phyloP scores from a whole-genome alignment of 1,140 invertebrate genomes.

The Ips typographus region DNA sequence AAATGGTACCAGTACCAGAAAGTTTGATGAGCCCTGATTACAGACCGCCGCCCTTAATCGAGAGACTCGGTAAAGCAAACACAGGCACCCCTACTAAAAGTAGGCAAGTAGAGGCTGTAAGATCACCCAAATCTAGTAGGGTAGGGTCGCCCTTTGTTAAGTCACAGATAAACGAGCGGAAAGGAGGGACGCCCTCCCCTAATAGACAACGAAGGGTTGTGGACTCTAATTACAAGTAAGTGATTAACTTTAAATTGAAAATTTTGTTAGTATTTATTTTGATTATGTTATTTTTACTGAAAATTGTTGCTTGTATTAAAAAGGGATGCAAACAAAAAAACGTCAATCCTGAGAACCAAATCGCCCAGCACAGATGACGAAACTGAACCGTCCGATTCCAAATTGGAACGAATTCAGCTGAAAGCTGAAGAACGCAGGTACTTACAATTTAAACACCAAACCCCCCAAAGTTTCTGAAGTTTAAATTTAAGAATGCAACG shows the following conservation, averaged over 20 bases:
- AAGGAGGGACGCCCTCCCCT: constrained; percentile 38
- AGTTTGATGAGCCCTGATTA: constrained; percentile 83
- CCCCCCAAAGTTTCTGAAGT: neutral
- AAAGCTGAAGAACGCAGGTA: constrained; percentile 55
- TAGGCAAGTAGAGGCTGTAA: constrained; percentile 37
- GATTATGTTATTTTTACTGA: neutral
- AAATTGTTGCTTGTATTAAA: neutral
- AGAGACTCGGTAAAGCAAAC: constrained; percentile 24
- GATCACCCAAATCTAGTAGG: constrained; percentile 52
- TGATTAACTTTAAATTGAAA: constrained; percentile 3
- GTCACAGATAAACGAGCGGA: constrained; percentile 16
- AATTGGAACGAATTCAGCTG: constrained; percentile 60
- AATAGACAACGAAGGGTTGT: constrained; percentile 31
- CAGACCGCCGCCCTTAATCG: constrained; percentile 53
- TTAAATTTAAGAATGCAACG: constrained; percentile 51
- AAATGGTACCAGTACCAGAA: constrained; percentile 83
- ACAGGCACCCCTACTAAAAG: constrained; percentile 19
- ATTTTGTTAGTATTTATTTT: neutral
- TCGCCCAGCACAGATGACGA: constrained; percentile 58
- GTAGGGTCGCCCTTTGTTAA: neutral
- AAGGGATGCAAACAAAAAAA: constrained; percentile 31
- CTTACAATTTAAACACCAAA: neutral
- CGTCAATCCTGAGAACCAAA: constrained; percentile 42
- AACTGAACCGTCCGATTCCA: constrained; percentile 62
- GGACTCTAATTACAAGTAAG: constrained; percentile 16